phyloP scores from a whole-genome alignment of 2,888 invertebrate genomes.

The Lamproptera curius region DNA sequence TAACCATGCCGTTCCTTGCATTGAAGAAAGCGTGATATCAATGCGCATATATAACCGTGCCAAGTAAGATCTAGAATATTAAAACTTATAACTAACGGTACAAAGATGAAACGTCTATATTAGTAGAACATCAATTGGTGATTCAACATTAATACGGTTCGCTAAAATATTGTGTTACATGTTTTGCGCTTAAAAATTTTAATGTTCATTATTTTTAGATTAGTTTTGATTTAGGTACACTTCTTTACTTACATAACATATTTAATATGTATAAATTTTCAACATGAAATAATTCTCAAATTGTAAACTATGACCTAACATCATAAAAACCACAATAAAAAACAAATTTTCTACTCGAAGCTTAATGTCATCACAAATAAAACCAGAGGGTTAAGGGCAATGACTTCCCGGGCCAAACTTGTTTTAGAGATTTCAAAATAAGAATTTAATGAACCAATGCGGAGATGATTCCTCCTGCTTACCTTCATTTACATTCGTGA shows the following conservation, averaged over 20 bases:
- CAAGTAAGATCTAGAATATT: neutral
- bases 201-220: too few relatives aligned
- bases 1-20: neutral
- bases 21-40: neutral
- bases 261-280: too few relatives aligned
- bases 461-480: neutral
- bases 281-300: too few relatives aligned
- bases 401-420: slow-evolving; percentile 9
- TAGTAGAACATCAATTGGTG: neutral
- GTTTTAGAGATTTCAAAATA: slow-evolving; percentile 3
- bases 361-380: too few relatives aligned
- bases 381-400: slow-evolving; percentile 2
- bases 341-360: too few relatives aligned
- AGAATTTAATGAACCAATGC: neutral
- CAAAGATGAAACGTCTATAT: neutral
- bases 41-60: neutral
- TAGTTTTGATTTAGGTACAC: too few relatives aligned
- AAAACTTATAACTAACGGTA: neutral
- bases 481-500: neutral
- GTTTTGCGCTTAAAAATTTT: neutral
- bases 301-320: too few relatives aligned
- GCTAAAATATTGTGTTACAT: neutral
- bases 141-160: neutral
- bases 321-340: too few relatives aligned
- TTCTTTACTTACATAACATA: too few relatives aligned